Conservation (phyloP, 2,797 vertebrate species). For the Fundulus diaphanus region DNA sequence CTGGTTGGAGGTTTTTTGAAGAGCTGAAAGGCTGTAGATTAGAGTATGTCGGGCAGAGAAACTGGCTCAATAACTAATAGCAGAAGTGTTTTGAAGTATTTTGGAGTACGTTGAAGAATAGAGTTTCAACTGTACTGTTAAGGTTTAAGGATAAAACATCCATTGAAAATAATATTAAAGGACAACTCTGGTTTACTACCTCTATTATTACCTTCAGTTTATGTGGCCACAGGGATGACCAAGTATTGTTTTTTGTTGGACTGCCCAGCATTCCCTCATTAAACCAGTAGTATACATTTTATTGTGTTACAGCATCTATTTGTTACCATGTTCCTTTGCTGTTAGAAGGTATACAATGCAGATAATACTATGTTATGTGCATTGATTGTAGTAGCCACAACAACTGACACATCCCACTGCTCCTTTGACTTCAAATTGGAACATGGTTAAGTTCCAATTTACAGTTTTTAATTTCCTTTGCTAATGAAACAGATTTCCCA, state of each 20-base stretch:
- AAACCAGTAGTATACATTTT: background rate
- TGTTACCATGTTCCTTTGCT: background rate
- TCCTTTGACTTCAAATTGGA: background rate
- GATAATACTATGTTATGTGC: background rate
- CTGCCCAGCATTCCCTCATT: background rate
- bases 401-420: background rate
- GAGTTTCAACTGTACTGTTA: background rate
- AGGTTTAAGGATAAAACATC: conserved; percentile 10
- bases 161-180: background rate
- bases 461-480: background rate
- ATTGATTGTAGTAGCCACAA: background rate
- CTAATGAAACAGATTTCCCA: background rate
- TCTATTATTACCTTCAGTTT: background rate
- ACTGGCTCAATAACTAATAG: conserved; percentile 7
- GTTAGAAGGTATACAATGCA: background rate
- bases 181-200: conserved; percentile 30
- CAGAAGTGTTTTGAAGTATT: conserved; percentile 2
- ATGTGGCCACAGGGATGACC: background rate
- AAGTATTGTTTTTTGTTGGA: background rate
- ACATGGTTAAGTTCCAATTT: background rate
- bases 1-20: conserved; percentile 6
- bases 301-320: background rate
- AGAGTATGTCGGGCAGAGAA: conserved; percentile 6
- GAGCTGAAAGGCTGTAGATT: conserved; percentile 14
- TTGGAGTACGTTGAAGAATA: conserved; percentile 2